phyloP scores from a whole-genome alignment of 1,140 invertebrate species.

The Acyrthosiphon pisum region DNA sequence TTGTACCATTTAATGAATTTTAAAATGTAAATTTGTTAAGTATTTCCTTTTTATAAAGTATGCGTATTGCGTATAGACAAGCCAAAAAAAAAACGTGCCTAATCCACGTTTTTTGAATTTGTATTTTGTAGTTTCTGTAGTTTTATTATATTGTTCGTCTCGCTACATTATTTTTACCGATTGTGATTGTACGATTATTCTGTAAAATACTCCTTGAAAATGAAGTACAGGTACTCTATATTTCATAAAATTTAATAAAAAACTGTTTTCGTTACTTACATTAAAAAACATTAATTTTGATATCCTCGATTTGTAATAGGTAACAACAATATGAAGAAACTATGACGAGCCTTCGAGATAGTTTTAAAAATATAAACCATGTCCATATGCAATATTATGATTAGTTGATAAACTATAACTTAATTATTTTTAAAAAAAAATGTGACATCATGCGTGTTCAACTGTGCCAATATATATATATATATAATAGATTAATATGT shows the following conservation, averaged over 20 bases:
- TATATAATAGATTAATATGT: not conserved
- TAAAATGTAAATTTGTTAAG: not conserved
- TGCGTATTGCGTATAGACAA: not conserved
- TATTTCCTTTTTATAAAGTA: not conserved
- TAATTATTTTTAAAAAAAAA: not conserved
- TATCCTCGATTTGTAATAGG: not conserved
- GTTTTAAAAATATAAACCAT: not conserved
- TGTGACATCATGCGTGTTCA: not conserved
- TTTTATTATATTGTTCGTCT: not conserved
- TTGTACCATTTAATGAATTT: slow-evolving; percentile 16
- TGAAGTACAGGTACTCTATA: not conserved
- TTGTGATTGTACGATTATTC: not conserved
- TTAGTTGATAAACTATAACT: not conserved
- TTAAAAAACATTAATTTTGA: not conserved
- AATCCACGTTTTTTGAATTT: not conserved
- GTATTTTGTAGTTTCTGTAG: not conserved
- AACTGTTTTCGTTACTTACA: not conserved
- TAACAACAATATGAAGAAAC: not conserved
- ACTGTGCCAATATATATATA: not conserved
- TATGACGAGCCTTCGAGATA: not conserved
- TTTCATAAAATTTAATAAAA: not conserved
- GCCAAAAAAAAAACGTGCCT: not conserved
- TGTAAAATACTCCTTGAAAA: not conserved
- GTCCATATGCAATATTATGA: not conserved
- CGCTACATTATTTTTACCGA: not conserved